A percentile compares a stretch with the other conserved stretches of the same genome.
Conservation (phyloP, 2,888 invertebrate genomes). For the Chrysodeixis includens region DNA sequence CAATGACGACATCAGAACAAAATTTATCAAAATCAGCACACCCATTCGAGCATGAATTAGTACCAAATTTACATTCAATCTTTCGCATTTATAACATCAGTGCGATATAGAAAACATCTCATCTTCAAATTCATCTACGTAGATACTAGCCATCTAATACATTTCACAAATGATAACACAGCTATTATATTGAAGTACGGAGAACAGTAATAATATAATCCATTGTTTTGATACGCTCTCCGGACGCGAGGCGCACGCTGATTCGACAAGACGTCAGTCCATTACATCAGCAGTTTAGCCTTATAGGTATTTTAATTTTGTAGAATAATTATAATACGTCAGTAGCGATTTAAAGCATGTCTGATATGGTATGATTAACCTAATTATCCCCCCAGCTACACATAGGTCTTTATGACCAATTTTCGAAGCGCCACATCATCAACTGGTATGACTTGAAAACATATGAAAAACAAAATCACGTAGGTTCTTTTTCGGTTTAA, state of each 20-base stretch:
- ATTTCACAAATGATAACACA: background rate
- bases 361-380: background rate
- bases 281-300: background rate
- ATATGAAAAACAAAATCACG: too few species aligned
- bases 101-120: too few species aligned
- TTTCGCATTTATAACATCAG: too few species aligned
- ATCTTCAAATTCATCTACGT: background rate
- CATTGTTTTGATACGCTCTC: slow-evolving; percentile 2
- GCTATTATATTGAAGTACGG: background rate
- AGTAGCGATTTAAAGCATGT: background rate
- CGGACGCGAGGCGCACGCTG: background rate
- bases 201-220: background rate
- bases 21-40: too few species aligned
- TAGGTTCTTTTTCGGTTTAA: too few species aligned
- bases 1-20: too few species aligned
- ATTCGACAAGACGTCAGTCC: background rate
- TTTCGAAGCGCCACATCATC: too few species aligned
- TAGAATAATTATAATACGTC: background rate
- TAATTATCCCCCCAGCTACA: too few species aligned
- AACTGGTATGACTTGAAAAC: too few species aligned
- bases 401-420: too few species aligned
- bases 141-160: background rate
- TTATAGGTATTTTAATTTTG: background rate
- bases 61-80: too few species aligned
- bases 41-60: too few species aligned